Conservation (phyloP, 1,140 invertebrate species). For the Diploscapter pachys region DNA sequence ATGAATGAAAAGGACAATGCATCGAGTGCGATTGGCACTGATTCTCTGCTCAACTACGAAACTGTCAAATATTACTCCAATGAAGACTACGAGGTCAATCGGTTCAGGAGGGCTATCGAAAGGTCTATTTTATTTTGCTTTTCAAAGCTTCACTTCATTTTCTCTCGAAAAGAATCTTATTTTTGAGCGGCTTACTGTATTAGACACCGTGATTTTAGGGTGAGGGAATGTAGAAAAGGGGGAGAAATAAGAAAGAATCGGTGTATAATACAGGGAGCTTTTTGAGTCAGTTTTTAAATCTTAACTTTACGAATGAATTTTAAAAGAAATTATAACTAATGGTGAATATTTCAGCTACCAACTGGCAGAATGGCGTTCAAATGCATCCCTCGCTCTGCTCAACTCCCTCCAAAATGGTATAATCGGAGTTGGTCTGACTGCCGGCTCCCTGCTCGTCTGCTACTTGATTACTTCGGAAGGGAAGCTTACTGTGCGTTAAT, state of each 20-base stretch:
- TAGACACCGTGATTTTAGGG: too few relatives aligned
- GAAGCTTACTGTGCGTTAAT: constrained; percentile 8
- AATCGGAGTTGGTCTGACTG: constrained; percentile 78
- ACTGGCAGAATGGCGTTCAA: constrained; percentile 80
- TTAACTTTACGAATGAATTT: too few relatives aligned
- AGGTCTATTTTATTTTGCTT: neutral
- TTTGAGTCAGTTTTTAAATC: too few relatives aligned
- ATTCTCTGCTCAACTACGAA: constrained; percentile 94
- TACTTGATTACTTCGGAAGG: constrained; percentile 67
- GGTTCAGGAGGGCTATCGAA: constrained; percentile 72
- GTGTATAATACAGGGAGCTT: too few relatives aligned
- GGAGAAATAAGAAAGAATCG: too few relatives aligned
- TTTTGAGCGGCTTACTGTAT: neutral
- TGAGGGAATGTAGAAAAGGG: too few relatives aligned
- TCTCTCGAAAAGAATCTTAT: neutral
- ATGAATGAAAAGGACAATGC: constrained; percentile 92
- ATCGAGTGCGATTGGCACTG: constrained; percentile 81
- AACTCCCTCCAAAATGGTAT: constrained; percentile 50
- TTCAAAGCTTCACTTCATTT: neutral
- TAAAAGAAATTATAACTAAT: constrained; percentile 32
- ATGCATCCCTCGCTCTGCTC: constrained; percentile 68
- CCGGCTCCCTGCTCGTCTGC: constrained; percentile 81
- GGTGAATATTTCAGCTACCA: constrained; percentile 59
- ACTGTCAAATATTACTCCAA: constrained; percentile 96
- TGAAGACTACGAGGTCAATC: constrained; percentile 81